Evolutionary conservation across 64 coral and sea anemone genomes (phyloP).

Genomic region (Montipora efflorescens): DNA sequence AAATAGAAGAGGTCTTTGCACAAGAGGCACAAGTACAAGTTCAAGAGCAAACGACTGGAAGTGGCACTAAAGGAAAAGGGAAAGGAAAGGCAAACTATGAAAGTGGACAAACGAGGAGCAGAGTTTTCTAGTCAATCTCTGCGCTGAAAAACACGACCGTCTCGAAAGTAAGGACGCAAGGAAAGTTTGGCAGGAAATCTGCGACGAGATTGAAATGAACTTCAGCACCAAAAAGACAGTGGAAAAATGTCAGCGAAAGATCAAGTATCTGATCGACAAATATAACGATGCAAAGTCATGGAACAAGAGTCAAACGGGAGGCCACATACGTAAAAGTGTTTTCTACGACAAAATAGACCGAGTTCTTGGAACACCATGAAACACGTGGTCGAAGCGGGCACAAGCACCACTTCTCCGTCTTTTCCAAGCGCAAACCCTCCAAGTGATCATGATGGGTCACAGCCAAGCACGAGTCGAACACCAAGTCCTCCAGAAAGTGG

Average conservation of each 20-base stretch:
- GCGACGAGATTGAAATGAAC: background rate
- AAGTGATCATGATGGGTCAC: background rate
- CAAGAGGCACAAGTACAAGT: too few species aligned
- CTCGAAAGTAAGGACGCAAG: slow-evolving; percentile 23
- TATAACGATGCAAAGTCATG: slow-evolving; percentile 26
- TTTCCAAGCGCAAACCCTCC: background rate
- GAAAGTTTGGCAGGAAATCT: background rate
- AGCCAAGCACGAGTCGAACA: background rate
- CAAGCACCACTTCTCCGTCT: slow-evolving; percentile 1
- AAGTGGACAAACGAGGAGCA: background rate
- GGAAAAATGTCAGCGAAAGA: background rate
- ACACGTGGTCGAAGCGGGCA: slow-evolving; percentile 29
- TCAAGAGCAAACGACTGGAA: too few species aligned
- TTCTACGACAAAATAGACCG: slow-evolving; percentile 33
- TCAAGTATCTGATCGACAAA: slow-evolving; percentile 17
- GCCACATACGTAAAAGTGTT: background rate
- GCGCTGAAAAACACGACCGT: background rate
- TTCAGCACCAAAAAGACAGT: background rate
- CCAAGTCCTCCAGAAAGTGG: too few species aligned
- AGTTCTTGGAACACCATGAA: slow-evolving; percentile 53
- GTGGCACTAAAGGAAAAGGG: too few species aligned
- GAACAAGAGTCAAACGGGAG: background rate
- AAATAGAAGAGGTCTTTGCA: too few species aligned
- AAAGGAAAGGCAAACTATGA: slow-evolving; percentile 5
- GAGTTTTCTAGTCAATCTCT: background rate